Evolutionary conservation across 2,888 invertebrate genomes (phyloP).

Genomic region (Idaea aversata): DNA sequence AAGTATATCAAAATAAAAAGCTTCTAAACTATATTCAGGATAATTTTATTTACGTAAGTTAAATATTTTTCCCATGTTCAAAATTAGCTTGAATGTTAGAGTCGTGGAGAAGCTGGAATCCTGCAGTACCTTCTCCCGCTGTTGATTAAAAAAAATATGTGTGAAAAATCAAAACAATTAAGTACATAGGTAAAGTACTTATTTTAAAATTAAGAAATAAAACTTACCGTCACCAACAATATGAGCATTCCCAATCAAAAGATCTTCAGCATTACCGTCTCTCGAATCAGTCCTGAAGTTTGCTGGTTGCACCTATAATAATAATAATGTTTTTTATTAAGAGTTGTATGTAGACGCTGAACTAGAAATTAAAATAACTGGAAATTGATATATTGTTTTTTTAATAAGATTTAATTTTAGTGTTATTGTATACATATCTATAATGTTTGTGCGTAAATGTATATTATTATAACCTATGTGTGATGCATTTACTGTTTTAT

Average conservation of each 20-base stretch:
- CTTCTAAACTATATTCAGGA: background rate
- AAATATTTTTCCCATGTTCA: conserved; percentile 57
- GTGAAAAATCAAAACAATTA: too few relatives aligned
- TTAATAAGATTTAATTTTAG: background rate
- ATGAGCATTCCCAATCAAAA: conserved; percentile 54
- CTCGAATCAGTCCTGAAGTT: conserved; percentile 64
- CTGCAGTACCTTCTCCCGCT: conserved; percentile 46
- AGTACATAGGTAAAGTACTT: too few relatives aligned
- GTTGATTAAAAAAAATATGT: background rate
- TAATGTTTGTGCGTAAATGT: background rate
- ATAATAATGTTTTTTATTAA: background rate
- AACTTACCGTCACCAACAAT: conserved; percentile 37
- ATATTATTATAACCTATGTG: background rate
- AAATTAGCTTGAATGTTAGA: conserved; percentile 54
- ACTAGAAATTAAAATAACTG: background rate
- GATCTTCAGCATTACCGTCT: conserved; percentile 51
- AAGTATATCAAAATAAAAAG: too few relatives aligned
- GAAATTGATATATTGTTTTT: background rate
- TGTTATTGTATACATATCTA: background rate
- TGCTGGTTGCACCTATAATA: conserved; percentile 60
- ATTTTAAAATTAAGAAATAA: background rate
- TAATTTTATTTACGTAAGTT: conserved; percentile 5
- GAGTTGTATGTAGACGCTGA: background rate
- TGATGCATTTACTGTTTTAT: background rate
- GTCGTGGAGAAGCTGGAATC: conserved; percentile 57